Evolutionary conservation across 64 coral and sea anemone species (phyloP).

Genomic region (Dendrophyllia cribrosa): DNA sequence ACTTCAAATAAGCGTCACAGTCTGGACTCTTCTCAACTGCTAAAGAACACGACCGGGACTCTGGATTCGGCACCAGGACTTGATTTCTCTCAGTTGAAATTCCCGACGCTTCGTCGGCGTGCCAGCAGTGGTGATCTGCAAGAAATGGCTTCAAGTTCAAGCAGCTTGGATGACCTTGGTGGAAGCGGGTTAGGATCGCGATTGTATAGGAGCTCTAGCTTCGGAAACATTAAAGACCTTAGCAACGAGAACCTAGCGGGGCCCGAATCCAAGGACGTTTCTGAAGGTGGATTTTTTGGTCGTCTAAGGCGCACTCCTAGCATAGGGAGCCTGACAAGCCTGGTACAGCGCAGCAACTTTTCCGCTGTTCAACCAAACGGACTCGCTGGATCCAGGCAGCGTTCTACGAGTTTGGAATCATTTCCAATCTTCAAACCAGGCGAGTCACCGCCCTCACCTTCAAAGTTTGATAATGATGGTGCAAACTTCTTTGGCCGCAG

Average conservation of each 20-base stretch:
- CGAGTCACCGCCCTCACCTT: constrained; percentile 76
- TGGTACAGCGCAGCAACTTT: constrained; percentile 76
- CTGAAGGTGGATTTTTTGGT: constrained; percentile 79
- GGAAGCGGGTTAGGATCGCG: constrained; percentile 23
- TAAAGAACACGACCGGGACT: neutral
- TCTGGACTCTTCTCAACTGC: constrained; percentile 37
- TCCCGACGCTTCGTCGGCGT: constrained; percentile 75
- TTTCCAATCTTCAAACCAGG: constrained; percentile 56
- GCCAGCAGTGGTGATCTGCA: constrained; percentile 88
- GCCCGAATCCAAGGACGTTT: neutral
- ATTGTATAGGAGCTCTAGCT: constrained; percentile 77
- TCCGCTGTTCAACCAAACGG: constrained; percentile 36
- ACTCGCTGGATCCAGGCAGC: constrained; percentile 45
- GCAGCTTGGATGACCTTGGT: constrained; percentile 6
- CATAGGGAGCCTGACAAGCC: constrained; percentile 84
- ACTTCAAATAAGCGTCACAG: constrained; percentile 51
- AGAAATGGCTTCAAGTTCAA: constrained; percentile 50
- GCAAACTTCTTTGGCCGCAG: constrained; percentile 36
- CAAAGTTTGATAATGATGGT: constrained; percentile 60
- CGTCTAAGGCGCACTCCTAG: constrained; percentile 80
- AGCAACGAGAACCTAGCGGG: constrained; percentile 33
- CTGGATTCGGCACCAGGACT: neutral
- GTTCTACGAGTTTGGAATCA: constrained; percentile 80
- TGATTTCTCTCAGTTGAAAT: constrained; percentile 45
- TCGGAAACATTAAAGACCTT: constrained; percentile 84